These are phyloP conservation scores for Rhizoglyphus robini DNA, from an alignment of 1,140 invertebrate genomes.

Conservation along the genomic window DNA sequence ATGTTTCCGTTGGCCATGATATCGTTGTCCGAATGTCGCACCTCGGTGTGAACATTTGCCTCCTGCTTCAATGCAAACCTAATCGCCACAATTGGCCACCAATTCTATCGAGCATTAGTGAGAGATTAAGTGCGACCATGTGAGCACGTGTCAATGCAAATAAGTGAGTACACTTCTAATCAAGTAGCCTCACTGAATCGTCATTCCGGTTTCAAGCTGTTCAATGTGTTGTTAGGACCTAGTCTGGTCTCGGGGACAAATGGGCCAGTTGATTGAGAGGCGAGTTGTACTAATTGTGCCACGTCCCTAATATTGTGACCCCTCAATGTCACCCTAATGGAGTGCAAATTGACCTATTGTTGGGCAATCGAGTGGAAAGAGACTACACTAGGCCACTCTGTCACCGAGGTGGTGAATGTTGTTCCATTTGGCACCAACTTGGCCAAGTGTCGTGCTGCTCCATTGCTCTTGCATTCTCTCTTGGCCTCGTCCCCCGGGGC, in stretches of 20 bases:
- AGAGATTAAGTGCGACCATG: neutral
- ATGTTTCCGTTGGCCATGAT: too few species aligned
- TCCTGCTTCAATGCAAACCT: too few species aligned
- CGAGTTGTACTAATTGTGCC: neutral
- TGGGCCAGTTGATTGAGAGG: too few species aligned
- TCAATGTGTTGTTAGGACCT: neutral
- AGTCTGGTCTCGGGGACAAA: too few species aligned
- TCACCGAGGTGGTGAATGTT: neutral
- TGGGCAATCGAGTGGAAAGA: constrained; percentile 5
- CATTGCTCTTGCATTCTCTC: neutral
- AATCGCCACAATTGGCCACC: too few species aligned
- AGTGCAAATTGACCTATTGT: constrained; percentile 11
- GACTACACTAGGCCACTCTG: neutral
- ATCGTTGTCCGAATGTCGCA: too few species aligned
- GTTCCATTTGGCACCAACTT: neutral
- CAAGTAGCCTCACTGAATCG: neutral
- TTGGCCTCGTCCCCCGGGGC: too few species aligned
- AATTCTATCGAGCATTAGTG: too few species aligned
- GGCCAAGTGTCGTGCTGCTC: neutral
- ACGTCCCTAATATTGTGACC: neutral
- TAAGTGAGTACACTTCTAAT: neutral
- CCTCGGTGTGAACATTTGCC: too few species aligned
- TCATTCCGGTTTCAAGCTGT: neutral
- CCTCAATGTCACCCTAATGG: constrained; percentile 5
- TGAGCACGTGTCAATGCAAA: neutral